phyloP scores from a whole-genome alignment of 2,888 invertebrate species.

The Zygothrica quintamaculata region DNA sequence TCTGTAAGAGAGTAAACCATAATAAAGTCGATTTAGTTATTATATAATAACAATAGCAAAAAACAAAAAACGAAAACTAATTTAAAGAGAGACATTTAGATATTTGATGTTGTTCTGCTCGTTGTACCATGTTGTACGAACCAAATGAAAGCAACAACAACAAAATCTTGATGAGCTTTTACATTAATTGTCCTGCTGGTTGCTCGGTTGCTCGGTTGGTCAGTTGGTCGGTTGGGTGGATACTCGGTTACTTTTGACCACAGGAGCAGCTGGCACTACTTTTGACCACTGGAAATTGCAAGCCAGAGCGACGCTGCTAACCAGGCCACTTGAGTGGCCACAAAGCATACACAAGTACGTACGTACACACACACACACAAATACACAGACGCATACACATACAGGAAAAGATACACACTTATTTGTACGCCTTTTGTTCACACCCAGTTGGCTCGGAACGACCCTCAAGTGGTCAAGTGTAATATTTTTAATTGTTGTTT shows the following conservation, averaged over 20 bases:
- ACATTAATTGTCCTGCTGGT: slow-evolving; percentile 74
- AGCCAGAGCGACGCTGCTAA: slow-evolving; percentile 29
- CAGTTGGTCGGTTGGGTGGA: slow-evolving; percentile 47
- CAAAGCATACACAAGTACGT: slow-evolving; percentile 52
- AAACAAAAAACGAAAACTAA: slow-evolving; percentile 46
- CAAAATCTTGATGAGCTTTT: slow-evolving; percentile 69
- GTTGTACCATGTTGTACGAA: too few species aligned
- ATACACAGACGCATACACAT: slow-evolving; percentile 20
- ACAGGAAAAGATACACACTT: slow-evolving; percentile 8
- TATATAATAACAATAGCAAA: too few species aligned
- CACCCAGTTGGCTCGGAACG: slow-evolving; percentile 7
- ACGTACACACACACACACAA: slow-evolving; percentile 23
- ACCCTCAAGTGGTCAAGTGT: slow-evolving; percentile 48
- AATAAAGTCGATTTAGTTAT: too few species aligned
- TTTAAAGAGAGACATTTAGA: slow-evolving; percentile 14
- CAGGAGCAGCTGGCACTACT: slow-evolving; percentile 50
- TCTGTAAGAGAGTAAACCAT: too few species aligned
- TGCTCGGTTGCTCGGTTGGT: slow-evolving; percentile 29
- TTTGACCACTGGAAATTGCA: slow-evolving; percentile 57
- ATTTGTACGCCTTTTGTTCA: slow-evolving; percentile 28
- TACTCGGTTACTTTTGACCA: slow-evolving; percentile 42
- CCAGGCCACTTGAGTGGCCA: slow-evolving; percentile 69
- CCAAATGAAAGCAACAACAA: too few species aligned
- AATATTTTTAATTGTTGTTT: slow-evolving; percentile 78
- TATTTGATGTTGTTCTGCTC: too few species aligned